A percentile compares a stretch with the other conserved stretches of the same genome.
Conservation (phyloP, 2,888 invertebrate genomes). For the Heliconius charithonia region DNA sequence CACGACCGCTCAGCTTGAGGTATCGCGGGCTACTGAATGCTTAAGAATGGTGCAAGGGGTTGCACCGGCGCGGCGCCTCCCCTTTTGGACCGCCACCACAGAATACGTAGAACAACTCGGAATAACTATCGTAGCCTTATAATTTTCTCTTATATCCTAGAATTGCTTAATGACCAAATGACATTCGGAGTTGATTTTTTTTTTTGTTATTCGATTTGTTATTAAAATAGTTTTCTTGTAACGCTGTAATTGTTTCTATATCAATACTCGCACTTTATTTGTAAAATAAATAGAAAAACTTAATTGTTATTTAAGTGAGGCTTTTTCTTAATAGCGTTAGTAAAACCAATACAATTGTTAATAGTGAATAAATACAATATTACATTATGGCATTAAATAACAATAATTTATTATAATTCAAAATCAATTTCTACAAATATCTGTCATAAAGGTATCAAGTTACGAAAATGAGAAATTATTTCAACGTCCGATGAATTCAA, state of each 20-base stretch:
- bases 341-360: background rate
- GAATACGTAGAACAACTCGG: conserved; percentile 64
- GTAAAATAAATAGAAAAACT: background rate
- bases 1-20: conserved; percentile 60
- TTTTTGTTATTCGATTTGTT: conserved; percentile 8
- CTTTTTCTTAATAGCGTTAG: background rate
- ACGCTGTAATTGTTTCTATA: background rate
- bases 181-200: background rate
- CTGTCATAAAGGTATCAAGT: background rate
- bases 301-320: background rate
- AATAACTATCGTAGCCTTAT: conserved; percentile 57
- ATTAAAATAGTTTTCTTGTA: background rate
- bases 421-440: background rate
- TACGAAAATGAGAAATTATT: background rate
- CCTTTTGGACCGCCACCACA: conserved; percentile 62
- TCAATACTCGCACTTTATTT: background rate
- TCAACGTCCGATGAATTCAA: conserved; percentile 26
- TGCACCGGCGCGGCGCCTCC: conserved; percentile 66
- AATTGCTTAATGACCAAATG: conserved; percentile 18
- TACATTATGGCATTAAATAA: background rate
- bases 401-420: background rate
- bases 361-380: background rate
- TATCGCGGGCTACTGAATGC: conserved; percentile 67
- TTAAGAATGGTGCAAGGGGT: conserved; percentile 52
- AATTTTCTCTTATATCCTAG: conserved; percentile 39